phyloP scores from a whole-genome alignment of 2,797 vertebrate genomes.

The Hypotaenidia okinawae region DNA sequence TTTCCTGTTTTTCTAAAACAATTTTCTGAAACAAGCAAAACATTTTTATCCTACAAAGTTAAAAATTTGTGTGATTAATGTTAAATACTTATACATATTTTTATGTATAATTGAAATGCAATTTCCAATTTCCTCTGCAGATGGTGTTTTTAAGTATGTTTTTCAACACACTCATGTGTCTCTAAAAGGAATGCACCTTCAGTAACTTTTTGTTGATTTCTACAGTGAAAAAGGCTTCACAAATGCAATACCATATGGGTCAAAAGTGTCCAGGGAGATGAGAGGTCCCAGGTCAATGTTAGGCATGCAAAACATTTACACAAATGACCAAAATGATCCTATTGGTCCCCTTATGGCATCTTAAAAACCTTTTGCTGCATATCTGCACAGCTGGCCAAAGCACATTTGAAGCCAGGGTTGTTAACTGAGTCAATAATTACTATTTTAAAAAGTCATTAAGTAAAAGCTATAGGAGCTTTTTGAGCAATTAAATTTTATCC shows the following conservation, averaged over 20 bases:
- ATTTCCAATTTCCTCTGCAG: background rate
- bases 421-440: slow-evolving; percentile 52
- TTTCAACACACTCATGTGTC: background rate
- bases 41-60: background rate
- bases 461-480: slow-evolving; percentile 12
- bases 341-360: background rate
- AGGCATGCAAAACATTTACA: background rate
- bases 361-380: background rate
- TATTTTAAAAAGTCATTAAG: slow-evolving; percentile 59
- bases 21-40: background rate
- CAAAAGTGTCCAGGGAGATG: background rate
- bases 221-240: background rate
- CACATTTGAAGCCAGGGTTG: background rate
- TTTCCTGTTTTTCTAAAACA: background rate
- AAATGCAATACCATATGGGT: background rate
- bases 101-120: background rate
- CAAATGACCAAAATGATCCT: background rate
- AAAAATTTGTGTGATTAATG: background rate
- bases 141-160: background rate
- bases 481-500: slow-evolving; percentile 5
- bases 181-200: background rate
- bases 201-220: background rate
- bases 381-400: background rate
- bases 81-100: background rate
- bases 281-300: background rate